Percentiles rank a stretch among this genome's conserved stretches.
Evolutionary conservation across 2,113 vertebrate genomes (phyloP).

Genomic region (Aptenodytes forsteri): DNA sequence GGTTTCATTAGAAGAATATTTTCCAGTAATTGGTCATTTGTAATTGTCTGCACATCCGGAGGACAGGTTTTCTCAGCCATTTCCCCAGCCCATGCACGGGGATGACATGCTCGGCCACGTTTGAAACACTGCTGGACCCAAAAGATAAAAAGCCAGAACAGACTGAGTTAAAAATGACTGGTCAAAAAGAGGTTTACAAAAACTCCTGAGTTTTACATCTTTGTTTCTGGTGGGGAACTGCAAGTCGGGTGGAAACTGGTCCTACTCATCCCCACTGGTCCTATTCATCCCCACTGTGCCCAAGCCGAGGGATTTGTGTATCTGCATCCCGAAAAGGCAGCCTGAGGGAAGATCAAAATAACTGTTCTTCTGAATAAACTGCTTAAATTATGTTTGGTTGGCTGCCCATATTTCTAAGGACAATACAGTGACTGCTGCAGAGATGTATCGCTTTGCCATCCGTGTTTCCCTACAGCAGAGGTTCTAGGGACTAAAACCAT

Average conservation of each 20-base stretch:
- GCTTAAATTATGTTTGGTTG: not conserved
- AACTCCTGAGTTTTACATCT: not conserved
- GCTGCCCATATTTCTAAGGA: not conserved
- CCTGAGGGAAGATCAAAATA: not conserved
- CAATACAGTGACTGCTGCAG: not conserved
- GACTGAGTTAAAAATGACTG: not conserved
- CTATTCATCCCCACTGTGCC: not conserved
- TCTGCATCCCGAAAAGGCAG: not conserved
- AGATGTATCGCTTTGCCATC: not conserved
- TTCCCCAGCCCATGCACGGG: not conserved
- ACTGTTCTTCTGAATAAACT: not conserved
- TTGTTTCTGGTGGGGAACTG: not conserved
- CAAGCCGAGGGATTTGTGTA: not conserved
- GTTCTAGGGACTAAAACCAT: not conserved
- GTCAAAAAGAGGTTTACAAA: not conserved
- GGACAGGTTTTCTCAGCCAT: not conserved
- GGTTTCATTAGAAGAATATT: not conserved
- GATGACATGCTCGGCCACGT: accelerated
- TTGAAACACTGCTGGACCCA: not conserved
- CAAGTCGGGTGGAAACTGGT: not conserved
- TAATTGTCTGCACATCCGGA: not conserved
- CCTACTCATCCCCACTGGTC: not conserved
- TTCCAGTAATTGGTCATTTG: not conserved
- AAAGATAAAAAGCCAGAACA: not conserved
- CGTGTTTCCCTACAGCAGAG: not conserved